Percentiles rank a stretch among this genome's conserved stretches.
These are phyloP conservation scores for Ceratotherium simum DNA, from an alignment of 2,113 vertebrate species.

Conservation along the genomic window DNA sequence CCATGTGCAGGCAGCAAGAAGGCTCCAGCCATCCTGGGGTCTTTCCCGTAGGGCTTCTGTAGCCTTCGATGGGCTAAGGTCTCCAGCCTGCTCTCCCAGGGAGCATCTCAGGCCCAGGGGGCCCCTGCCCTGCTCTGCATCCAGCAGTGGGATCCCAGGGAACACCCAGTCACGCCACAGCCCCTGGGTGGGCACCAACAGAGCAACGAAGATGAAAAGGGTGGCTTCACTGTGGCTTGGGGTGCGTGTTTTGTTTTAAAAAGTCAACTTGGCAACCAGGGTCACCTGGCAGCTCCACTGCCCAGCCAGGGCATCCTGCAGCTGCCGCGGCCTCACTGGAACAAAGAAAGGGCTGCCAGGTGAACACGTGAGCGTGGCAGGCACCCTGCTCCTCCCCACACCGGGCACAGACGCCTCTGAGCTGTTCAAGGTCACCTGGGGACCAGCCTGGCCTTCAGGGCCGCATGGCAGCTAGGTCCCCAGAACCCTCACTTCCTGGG, in stretches of 20 bases:
- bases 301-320: not conserved
- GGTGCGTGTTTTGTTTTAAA: not conserved
- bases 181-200: rapidly evolving
- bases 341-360: not conserved
- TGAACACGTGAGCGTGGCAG: not conserved
- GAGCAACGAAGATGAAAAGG: not conserved
- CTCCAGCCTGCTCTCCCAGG: not conserved
- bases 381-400: not conserved
- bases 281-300: not conserved
- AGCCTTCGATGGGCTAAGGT: not conserved
- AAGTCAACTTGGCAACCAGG: not conserved
- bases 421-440: not conserved
- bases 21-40: not conserved
- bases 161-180: not conserved
- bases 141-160: not conserved
- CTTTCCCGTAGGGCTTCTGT: not conserved
- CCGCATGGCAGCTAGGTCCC: not conserved
- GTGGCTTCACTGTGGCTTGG: not conserved
- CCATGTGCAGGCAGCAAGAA: not conserved
- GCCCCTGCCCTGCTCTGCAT: not conserved
- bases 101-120: not conserved
- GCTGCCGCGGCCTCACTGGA: not conserved
- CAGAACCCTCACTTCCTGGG: not conserved
- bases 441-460: not conserved
- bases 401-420: rapidly evolving